A percentile compares a stretch with the other conserved stretches of the same genome.
phyloP scores from a whole-genome alignment of 2,113 vertebrate species.

The Nothoprocta pentlandii region DNA sequence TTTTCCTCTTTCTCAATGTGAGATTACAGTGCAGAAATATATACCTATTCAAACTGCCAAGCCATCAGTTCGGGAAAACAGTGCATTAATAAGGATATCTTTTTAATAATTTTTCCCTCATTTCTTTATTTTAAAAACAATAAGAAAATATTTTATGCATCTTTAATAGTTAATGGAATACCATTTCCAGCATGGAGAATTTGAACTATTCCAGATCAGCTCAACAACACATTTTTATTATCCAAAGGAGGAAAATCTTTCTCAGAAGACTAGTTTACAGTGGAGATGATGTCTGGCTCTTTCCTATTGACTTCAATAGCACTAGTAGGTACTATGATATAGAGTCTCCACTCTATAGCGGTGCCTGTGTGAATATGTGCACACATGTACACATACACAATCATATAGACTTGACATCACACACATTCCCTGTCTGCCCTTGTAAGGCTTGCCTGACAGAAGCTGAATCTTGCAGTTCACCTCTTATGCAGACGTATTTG shows the following conservation, averaged over 20 bases:
- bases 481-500: neutral
- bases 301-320: neutral
- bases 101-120: neutral
- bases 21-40: constrained; percentile 44
- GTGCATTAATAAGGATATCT: neutral
- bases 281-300: neutral
- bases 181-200: neutral
- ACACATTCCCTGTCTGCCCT: constrained; percentile 53
- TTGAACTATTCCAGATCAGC: neutral
- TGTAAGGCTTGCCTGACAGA: constrained; percentile 50
- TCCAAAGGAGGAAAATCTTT: neutral
- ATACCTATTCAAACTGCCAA: neutral
- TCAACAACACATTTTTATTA: neutral
- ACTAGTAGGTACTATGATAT: neutral
- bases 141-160: fast-evolving
- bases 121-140: constrained; percentile 12
- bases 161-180: constrained; percentile 6
- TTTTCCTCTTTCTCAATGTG: constrained; percentile 59
- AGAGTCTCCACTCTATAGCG: constrained; percentile 12
- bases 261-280: neutral
- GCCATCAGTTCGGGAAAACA: neutral
- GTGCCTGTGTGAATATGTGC: neutral
- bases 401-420: constrained; percentile 39
- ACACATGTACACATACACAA: constrained; percentile 41
- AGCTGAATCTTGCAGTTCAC: constrained; percentile 12